Evolutionary conservation across 1,140 invertebrate species (phyloP), one percentile per base, ranked within the genome.

Genomic region (Gonioctena quinquepunctata): DNA sequence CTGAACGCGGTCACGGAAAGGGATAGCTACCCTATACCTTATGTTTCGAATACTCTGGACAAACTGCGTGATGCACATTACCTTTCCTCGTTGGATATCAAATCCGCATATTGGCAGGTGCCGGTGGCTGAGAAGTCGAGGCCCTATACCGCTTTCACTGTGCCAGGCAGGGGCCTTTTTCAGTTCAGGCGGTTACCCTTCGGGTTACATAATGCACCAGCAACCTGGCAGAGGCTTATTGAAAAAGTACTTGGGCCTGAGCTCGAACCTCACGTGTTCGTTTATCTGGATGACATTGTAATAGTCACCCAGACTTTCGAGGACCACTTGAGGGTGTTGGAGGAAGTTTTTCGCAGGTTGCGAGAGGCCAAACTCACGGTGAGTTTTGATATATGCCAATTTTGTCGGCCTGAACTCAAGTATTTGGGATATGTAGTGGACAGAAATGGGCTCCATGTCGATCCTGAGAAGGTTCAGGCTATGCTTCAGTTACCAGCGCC

Each of bases 251-350:
- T 80, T 57, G 69, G 64, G 13, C 49, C 73, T 26, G 69, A 74
- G 50, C 26, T 78, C 8, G 67, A 78, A 52, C n/a, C n/a, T n/a
- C 28, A 62, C 23, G 62, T 64, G 0, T 76, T 78, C 49, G 65
- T 28, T 1, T 82, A 82, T 65, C 49, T 83, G 22, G 81, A 83
- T 70, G 78, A 83, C 26, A 77, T 83, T 16, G 75, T 83, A 0
- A 76, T 84, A 8, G 71, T 71, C 52, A 70, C 76, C 0, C 22
- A 59, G 13, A 62, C 60, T 3, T 62, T 62, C 21, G 16, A 62
- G 11, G 11, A 33, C 11, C 62, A 64, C 21, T 7, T 42, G 3
- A 42, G 50, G 21, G 21, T 64, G 11, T 21, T 64, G 2, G n/a
- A 13, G 22, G 19, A 52, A 52, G 33, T 64, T 6, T 64, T 50